These are phyloP conservation scores for Neomorphus geoffroyi DNA, from an alignment of 2,797 vertebrate species.

Conservation along the genomic window DNA sequence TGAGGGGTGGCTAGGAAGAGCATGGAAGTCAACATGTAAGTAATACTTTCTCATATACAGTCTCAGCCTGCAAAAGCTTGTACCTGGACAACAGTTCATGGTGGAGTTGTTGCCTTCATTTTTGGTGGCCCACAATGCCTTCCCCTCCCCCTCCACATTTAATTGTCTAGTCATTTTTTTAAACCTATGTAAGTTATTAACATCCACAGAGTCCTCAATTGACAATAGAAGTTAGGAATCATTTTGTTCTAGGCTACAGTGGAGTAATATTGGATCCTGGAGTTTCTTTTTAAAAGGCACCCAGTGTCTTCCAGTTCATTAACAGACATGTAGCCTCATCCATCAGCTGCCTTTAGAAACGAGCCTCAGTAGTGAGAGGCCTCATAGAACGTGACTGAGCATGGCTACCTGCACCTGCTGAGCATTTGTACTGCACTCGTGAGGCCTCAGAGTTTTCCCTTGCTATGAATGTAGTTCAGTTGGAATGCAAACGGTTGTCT, in stretches of 20 bases:
- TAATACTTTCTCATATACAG: fast-evolving
- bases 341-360: neutral
- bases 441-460: neutral
- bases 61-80: neutral
- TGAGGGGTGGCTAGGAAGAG: neutral
- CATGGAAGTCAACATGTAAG: neutral
- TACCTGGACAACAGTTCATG: neutral
- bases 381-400: neutral
- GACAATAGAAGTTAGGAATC: neutral
- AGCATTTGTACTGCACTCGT: fast-evolving
- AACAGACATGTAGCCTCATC: no score
- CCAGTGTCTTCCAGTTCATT: neutral
- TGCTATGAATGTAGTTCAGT: fast-evolving
- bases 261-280: neutral
- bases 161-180: neutral
- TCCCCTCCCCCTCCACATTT: neutral
- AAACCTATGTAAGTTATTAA: neutral
- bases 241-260: neutral
- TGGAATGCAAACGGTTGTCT: neutral
- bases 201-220: neutral
- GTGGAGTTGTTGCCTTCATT: neutral
- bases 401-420: neutral
- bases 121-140: neutral
- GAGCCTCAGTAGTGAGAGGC: neutral
- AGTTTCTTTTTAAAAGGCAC: neutral